phyloP scores from a whole-genome alignment of 2,888 invertebrate genomes.

The Drosophila mercatorum region DNA sequence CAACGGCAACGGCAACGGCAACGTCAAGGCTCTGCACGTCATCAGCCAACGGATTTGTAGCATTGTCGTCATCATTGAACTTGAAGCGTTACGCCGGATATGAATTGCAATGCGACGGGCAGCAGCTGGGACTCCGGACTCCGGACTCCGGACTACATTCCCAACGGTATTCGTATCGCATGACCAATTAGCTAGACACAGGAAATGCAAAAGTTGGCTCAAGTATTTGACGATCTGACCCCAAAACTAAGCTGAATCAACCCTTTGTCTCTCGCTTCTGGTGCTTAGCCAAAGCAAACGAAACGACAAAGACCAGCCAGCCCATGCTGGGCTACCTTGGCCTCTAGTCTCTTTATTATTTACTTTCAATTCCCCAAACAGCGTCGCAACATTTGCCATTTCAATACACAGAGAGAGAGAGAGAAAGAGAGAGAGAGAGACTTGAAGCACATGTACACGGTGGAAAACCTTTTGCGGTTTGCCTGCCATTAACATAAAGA shows the following conservation, averaged over 20 bases:
- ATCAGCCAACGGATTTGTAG: conserved; percentile 19
- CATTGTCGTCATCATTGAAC: conserved; percentile 50
- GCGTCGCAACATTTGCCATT: conserved; percentile 60
- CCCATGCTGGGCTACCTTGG: conserved; percentile 5
- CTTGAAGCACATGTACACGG: not conserved
- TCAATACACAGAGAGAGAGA: conserved; percentile 24
- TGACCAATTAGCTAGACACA: conserved; percentile 66
- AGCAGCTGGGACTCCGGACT: not conserved
- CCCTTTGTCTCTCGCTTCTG: conserved; percentile 26
- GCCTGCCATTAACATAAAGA: conserved; percentile 70
- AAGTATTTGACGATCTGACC: conserved; percentile 43
- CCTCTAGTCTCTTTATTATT: conserved; percentile 53
- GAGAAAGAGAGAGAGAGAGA: conserved; percentile 7
- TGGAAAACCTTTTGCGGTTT: conserved; percentile 65
- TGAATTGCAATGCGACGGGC: conserved; percentile 30
- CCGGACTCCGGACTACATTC: not conserved
- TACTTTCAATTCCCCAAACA: conserved; percentile 75
- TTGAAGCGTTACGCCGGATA: conserved; percentile 42
- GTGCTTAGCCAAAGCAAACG: conserved; percentile 16
- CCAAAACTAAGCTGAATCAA: conserved; percentile 44
- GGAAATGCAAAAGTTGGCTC: conserved; percentile 46
- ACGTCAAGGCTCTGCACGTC: conserved; percentile 22
- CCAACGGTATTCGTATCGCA: conserved; percentile 56
- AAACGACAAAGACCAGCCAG: not conserved
- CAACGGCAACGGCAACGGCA: not conserved